phyloP scores from a whole-genome alignment of 2,888 invertebrate genomes.

The Plusia festucae region DNA sequence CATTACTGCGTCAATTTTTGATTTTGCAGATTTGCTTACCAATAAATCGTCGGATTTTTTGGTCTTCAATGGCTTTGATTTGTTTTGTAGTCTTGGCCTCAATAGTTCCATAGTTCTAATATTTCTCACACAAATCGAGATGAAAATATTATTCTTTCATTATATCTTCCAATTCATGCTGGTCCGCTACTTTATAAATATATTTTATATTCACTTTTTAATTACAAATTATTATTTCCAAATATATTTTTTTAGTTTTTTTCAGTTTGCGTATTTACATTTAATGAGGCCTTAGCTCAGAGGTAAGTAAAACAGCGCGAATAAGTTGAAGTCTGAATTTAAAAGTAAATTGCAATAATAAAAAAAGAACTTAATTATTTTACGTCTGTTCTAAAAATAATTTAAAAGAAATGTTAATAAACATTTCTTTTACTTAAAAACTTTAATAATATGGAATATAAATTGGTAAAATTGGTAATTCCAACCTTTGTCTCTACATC shows the following conservation, averaged over 20 bases:
- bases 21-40: too few species aligned
- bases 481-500: too few species aligned
- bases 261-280: slow-evolving; percentile 34
- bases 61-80: background rate
- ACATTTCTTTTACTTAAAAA: too few species aligned
- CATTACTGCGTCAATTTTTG: too few species aligned
- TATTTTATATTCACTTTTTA: slow-evolving; percentile 22
- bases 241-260: slow-evolving; percentile 9
- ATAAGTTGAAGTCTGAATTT: too few species aligned
- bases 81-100: background rate
- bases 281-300: slow-evolving; percentile 3
- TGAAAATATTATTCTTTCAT: slow-evolving; percentile 41
- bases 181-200: slow-evolving; percentile 49
- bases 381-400: too few species aligned
- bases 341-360: too few species aligned
- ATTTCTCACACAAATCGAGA: slow-evolving; percentile 14
- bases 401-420: too few species aligned
- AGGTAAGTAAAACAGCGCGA: background rate
- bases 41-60: too few species aligned
- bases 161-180: slow-evolving; percentile 17
- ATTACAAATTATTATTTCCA: slow-evolving; percentile 16
- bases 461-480: too few species aligned
- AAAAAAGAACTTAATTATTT: too few species aligned
- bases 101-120: slow-evolving; percentile 6
- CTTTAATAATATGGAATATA: too few species aligned